These are phyloP conservation scores for Drosophila subsilvestris DNA, from an alignment of 2,888 invertebrate species.

Conservation along the genomic window DNA sequence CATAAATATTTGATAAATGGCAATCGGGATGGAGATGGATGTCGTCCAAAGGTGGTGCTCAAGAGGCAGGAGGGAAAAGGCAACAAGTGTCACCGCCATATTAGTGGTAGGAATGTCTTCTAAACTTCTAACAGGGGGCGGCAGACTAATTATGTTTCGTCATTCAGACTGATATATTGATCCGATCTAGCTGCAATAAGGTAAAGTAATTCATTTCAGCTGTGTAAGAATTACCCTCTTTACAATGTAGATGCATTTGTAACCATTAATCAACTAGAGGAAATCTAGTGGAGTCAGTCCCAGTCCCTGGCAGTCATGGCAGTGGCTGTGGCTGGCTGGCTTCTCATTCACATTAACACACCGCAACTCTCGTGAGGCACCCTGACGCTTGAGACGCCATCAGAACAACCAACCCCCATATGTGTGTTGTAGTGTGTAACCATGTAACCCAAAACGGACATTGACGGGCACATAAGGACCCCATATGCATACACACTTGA, in stretches of 20 bases:
- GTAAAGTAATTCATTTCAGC: neutral
- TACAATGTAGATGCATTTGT: too few relatives aligned
- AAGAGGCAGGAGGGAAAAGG: conserved; percentile 2
- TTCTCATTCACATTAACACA: too few relatives aligned
- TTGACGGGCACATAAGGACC: conserved; percentile 25
- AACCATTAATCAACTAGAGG: too few relatives aligned
- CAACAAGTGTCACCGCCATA: conserved; percentile 32
- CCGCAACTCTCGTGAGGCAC: conserved; percentile 21
- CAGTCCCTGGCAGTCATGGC: neutral
- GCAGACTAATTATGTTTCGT: neutral
- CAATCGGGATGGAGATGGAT: neutral
- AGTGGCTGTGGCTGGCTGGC: neutral
- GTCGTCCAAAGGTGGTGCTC: neutral
- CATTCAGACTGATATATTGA: neutral
- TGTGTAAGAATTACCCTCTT: neutral
- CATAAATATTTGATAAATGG: conserved; percentile 6
- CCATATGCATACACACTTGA: conserved; percentile 22
- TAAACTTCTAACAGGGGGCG: too few relatives aligned
- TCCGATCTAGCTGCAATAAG: neutral
- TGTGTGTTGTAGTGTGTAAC: conserved; percentile 20
- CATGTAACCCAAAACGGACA: conserved; percentile 45
- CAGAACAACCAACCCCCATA: conserved; percentile 41
- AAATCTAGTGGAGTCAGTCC: neutral
- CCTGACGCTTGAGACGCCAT: conserved; percentile 15
- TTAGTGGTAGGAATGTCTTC: neutral